Evolutionary conservation across 2,888 invertebrate genomes (phyloP).

Genomic region (Endotricha flammealis): DNA sequence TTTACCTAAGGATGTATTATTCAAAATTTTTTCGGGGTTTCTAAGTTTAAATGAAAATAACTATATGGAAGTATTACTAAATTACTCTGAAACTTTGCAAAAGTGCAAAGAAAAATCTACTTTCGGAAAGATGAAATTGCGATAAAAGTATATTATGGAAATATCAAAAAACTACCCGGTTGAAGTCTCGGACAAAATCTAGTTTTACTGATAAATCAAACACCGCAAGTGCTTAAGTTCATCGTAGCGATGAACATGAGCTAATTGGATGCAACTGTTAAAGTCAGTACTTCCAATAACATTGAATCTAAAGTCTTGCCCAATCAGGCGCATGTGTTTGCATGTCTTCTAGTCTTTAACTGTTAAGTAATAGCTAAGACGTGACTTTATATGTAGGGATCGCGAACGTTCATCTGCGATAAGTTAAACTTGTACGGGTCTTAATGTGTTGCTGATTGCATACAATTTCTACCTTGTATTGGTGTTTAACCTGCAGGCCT

Average conservation of each 20-base stretch:
- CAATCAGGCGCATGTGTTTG: slow-evolving; percentile 31
- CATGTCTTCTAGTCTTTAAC: slow-evolving; percentile 58
- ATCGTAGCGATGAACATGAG: slow-evolving; percentile 5
- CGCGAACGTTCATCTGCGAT: slow-evolving; percentile 50
- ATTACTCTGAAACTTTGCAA: no score
- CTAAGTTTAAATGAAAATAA: no score
- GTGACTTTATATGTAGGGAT: slow-evolving; percentile 62
- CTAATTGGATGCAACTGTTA: slow-evolving; percentile 7
- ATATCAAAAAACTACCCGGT: no score
- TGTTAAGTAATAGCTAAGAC: slow-evolving; percentile 59
- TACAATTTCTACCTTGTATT: slow-evolving; percentile 42
- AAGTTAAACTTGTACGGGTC: slow-evolving; percentile 27
- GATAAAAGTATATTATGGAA: no score
- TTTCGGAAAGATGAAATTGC: no score
- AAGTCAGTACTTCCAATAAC: slow-evolving; percentile 5
- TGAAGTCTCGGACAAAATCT: no score
- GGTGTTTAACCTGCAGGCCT: slow-evolving; percentile 30
- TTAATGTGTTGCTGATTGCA: slow-evolving; percentile 57
- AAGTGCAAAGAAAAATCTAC: no score
- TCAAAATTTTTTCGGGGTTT: no score
- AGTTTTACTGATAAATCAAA: no score
- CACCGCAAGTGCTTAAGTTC: no score
- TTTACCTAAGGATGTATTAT: no score
- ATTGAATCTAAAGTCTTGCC: slow-evolving; percentile 8
- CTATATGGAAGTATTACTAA: no score